phyloP scores from a whole-genome alignment of 2,888 invertebrate species.

The Trachelus iudaicus region DNA sequence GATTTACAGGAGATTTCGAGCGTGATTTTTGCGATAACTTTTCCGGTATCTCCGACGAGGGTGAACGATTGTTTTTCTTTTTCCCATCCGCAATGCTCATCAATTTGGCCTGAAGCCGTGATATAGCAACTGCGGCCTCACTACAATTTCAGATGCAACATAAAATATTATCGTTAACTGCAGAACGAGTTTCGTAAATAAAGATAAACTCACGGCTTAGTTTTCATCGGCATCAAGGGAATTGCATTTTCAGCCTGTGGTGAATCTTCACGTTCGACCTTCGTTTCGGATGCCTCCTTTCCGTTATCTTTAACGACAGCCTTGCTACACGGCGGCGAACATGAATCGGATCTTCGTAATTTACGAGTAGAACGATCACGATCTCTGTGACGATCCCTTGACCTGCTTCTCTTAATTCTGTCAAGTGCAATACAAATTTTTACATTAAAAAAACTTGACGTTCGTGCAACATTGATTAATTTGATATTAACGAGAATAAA shows the following conservation, averaged over 20 bases:
- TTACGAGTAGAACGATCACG: constrained; percentile 58
- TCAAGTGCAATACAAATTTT: constrained; percentile 5
- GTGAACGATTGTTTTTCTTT: constrained; percentile 60
- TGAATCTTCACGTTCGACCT: constrained; percentile 57
- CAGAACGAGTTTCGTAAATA: not conserved
- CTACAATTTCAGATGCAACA: constrained; percentile 40
- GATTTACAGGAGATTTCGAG: constrained; percentile 55
- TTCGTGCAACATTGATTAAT: not conserved
- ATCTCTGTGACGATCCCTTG: constrained; percentile 63
- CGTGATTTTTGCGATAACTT: constrained; percentile 45
- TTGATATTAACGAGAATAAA: not conserved
- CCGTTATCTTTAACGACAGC: constrained; percentile 50
- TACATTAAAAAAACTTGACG: not conserved
- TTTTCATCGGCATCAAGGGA: constrained; percentile 60
- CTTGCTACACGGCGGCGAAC: constrained; percentile 52
- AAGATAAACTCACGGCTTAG: constrained; percentile 56
- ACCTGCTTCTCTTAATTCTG: constrained; percentile 64
- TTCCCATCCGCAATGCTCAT: constrained; percentile 72
- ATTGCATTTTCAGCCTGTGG: constrained; percentile 60
- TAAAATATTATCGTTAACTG: not conserved
- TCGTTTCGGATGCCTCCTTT: constrained; percentile 53
- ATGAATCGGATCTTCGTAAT: constrained; percentile 55
- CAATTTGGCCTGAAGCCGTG: constrained; percentile 73
- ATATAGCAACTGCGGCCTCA: constrained; percentile 68
- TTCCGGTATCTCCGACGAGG: constrained; percentile 47